Base-by-base conservation (phyloP, 2,888 invertebrate genomes). In the Campaea margaritaria region DNA sequence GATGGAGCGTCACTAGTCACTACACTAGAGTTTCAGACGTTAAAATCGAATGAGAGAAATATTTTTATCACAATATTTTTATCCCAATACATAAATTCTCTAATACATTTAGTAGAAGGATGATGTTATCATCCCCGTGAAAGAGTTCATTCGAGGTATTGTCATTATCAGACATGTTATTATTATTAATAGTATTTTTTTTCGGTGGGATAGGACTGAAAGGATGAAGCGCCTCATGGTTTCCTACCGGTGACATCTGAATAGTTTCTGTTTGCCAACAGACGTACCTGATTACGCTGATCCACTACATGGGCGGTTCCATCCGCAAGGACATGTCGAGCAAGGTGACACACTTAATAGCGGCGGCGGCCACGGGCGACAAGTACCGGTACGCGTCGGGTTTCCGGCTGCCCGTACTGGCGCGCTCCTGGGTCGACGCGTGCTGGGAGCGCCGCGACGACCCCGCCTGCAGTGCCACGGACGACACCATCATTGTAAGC, bases 271-370 rank as follows among this genome's bases (percentile, higher is more conserved):
- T 14, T 38, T 47, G 34, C n/a, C 43, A 44, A 46, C 89, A 98
- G 98, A 96, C 96, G 76, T 95, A 95, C 85, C 93, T 98, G 85
- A 96, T 98, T 74, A 96, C 96, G 74, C 93, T 98, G 85, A 96
- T 99, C 74, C 99, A 99, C 93, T 96, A 96, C 85, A 99, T 99
- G 99, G 98, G 98, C 73, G 99, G 99, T 48, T 97, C 97, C 75
- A 97, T 99, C 79, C 95, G 98, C 68, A 97, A 96, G 90, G 98
- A 99, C 81, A 96, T 97, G 94, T 95, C 95, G 64, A 94, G 95
- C 58, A 96, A 96, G 82, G 96, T 98, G 71, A 99, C 99, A 54
- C 99, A 99, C 93, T 94, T 99, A 71, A 97, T 99, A 73, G 97
- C 99, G 67, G 97, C 96, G 78, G 94, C 95, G 74, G 96, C 96